Evolutionary conservation across 2,113 vertebrate genomes (phyloP).

Genomic region (Rhea pennata): DNA sequence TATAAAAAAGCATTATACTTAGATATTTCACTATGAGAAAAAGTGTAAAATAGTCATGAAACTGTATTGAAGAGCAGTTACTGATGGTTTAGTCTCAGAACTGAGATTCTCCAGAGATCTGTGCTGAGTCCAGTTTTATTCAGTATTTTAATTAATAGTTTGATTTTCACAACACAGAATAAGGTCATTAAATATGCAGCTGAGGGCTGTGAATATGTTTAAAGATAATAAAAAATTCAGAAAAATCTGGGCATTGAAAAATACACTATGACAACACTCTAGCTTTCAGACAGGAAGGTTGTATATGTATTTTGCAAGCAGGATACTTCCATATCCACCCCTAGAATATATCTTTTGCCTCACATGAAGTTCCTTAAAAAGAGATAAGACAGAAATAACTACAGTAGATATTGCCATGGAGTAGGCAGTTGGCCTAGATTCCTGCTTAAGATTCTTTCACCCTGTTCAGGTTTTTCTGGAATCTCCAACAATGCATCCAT

Average conservation of each 20-base stretch:
- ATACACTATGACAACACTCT: neutral
- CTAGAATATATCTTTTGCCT: neutral
- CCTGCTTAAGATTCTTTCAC: neutral
- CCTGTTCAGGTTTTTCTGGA: neutral
- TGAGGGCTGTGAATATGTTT: neutral
- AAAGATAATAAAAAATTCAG: neutral
- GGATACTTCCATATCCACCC: neutral
- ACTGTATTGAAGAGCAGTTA: neutral
- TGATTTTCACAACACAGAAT: neutral
- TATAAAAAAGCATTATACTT: neutral
- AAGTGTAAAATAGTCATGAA: neutral
- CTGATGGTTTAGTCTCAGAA: neutral
- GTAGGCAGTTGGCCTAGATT: neutral
- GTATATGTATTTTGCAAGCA: neutral
- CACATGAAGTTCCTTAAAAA: accelerated
- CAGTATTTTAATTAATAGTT: neutral
- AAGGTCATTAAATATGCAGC: neutral
- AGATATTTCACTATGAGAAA: neutral
- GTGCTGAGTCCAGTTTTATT: neutral
- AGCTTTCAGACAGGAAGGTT: neutral
- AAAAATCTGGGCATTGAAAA: neutral
- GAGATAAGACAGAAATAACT: neutral
- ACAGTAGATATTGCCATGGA: neutral
- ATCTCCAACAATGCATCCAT: neutral
- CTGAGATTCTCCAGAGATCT: neutral